These are phyloP conservation scores for Noctua comes DNA, from an alignment of 2,888 invertebrate species.

Conservation along the genomic window DNA sequence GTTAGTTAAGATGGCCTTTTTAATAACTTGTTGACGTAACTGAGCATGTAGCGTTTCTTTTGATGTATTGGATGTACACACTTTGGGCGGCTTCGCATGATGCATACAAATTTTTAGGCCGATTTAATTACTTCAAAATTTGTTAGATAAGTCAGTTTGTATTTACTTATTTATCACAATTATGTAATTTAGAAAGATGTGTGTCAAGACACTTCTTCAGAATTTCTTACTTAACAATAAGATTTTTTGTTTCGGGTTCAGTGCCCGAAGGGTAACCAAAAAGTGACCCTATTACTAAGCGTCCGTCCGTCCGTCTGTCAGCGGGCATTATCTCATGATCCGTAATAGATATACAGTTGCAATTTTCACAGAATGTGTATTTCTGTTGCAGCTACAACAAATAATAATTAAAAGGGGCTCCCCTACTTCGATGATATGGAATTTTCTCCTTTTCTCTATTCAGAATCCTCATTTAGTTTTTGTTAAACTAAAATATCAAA, in stretches of 20 bases:
- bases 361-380: too few relatives aligned
- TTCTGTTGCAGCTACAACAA: too few relatives aligned
- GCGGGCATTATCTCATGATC: too few relatives aligned
- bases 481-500: neutral
- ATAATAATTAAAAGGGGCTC: too few relatives aligned
- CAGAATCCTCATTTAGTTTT: neutral
- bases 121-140: conserved; percentile 20
- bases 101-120: conserved; percentile 27
- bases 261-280: too few relatives aligned
- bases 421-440: too few relatives aligned
- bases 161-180: neutral
- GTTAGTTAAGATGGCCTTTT: conserved; percentile 34
- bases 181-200: neutral
- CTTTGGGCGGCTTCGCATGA: neutral
- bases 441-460: neutral
- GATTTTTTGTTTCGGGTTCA: neutral
- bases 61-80: conserved; percentile 28
- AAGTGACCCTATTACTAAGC: too few relatives aligned
- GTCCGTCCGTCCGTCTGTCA: too few relatives aligned
- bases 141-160: neutral
- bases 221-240: neutral
- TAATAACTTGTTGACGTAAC: conserved; percentile 59
- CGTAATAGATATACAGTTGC: too few relatives aligned
- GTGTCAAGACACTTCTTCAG: neutral
- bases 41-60: conserved; percentile 31